These are phyloP conservation scores for Bovichtus diacanthus DNA, from an alignment of 2,797 vertebrate species.

Conservation along the genomic window DNA sequence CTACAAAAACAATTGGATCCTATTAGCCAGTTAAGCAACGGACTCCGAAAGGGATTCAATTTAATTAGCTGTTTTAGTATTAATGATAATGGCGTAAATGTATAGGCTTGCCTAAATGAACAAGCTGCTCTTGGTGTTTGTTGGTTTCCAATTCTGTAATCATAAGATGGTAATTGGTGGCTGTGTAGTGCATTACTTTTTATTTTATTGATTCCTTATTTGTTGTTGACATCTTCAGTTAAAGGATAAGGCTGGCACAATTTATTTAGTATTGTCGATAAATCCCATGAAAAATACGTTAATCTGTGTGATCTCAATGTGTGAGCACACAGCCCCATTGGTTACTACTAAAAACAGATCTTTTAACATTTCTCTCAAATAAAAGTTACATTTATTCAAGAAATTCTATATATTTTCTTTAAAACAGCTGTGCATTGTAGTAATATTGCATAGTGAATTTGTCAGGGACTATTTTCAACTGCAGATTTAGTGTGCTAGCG, in stretches of 20 bases:
- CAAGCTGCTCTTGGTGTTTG: background rate
- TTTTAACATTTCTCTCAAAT: background rate
- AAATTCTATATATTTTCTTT: too few relatives aligned
- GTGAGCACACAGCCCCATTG: background rate
- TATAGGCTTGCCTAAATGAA: background rate
- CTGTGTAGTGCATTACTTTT: too few relatives aligned
- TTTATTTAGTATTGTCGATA: background rate
- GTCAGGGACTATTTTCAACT: background rate
- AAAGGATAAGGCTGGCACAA: too few relatives aligned
- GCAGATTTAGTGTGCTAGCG: background rate
- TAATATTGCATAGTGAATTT: too few relatives aligned
- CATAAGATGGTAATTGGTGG: background rate
- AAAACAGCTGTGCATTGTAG: too few relatives aligned
- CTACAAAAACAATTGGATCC: background rate
- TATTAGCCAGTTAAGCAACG: background rate
- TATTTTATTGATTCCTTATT: background rate
- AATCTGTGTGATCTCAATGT: background rate
- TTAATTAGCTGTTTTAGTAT: background rate
- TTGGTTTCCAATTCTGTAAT: conserved; percentile 5
- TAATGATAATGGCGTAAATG: background rate
- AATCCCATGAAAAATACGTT: background rate
- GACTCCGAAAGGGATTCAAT: background rate
- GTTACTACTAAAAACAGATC: background rate
- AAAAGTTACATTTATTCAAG: too few relatives aligned
- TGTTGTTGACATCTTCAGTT: background rate